Evolutionary conservation across 2,113 vertebrate species (phyloP).

Genomic region (Proteles cristata): DNA sequence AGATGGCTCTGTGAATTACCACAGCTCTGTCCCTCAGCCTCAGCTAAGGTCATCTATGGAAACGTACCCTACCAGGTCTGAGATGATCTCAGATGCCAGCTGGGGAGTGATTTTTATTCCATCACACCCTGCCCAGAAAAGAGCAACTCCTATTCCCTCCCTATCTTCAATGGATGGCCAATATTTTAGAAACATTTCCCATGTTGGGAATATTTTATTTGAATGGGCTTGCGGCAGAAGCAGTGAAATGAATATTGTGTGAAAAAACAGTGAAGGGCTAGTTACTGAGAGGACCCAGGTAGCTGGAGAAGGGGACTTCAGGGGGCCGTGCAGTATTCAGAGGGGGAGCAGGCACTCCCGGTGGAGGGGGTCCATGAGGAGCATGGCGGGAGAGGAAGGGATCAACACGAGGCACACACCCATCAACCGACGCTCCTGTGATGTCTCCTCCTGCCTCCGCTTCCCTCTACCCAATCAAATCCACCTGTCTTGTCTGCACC

Average conservation of each 20-base stretch:
- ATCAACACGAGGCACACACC: fast-evolving
- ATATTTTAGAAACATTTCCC: neutral
- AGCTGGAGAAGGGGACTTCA: neutral
- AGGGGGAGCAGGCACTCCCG: neutral
- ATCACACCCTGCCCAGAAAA: neutral
- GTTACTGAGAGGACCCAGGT: neutral
- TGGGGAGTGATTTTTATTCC: neutral
- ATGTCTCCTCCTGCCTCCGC: neutral
- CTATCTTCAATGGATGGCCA: neutral
- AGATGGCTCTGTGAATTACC: neutral
- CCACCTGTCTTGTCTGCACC: neutral
- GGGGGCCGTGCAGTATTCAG: neutral
- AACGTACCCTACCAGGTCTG: neutral
- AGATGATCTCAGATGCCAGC: neutral
- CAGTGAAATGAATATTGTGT: neutral
- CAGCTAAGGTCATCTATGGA: neutral
- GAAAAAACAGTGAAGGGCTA: neutral
- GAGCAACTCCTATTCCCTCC: neutral
- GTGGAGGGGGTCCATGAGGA: neutral
- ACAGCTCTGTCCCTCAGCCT: neutral
- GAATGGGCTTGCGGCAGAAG: neutral
- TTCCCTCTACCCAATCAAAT: neutral
- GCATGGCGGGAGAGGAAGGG: neutral
- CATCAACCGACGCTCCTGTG: neutral
- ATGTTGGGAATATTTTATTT: neutral